Percentiles rank a stretch among this genome's conserved stretches.
Evolutionary conservation across 2,113 vertebrate species (phyloP).

Genomic region (Bambusicola thoracicus): DNA sequence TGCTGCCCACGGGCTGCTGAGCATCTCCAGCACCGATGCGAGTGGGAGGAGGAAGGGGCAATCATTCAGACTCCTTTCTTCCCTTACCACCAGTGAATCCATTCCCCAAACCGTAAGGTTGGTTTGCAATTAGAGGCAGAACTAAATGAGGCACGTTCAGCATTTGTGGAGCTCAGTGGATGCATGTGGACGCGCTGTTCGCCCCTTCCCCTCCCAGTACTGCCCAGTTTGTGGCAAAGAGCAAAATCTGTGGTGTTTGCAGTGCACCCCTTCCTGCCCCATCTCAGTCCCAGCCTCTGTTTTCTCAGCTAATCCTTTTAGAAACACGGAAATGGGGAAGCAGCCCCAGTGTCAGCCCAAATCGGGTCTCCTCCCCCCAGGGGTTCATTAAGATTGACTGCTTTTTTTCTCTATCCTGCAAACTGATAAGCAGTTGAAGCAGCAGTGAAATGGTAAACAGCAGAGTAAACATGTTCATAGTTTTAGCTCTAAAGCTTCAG

Average conservation of each 20-base stretch:
- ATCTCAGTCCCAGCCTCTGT: neutral
- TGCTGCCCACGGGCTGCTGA: neutral
- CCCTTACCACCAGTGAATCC: neutral
- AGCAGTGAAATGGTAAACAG: neutral
- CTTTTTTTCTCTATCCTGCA: neutral
- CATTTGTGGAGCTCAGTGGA: neutral
- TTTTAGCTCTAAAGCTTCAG: neutral
- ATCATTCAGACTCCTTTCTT: neutral
- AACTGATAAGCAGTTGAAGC: neutral
- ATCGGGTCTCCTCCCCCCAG: neutral
- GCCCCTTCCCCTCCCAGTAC: neutral
- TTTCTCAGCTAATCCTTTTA: conserved; percentile 61
- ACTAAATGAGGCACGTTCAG: neutral
- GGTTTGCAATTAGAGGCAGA: neutral
- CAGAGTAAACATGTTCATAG: neutral
- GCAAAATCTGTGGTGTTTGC: neutral
- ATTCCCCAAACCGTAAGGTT: neutral
- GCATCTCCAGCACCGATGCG: fast-evolving
- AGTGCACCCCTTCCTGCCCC: neutral
- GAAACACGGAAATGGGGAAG: conserved; percentile 29
- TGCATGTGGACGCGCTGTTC: fast-evolving
- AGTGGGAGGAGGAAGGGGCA: neutral
- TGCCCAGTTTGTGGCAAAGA: neutral
- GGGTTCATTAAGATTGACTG: neutral
- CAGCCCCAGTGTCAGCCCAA: neutral